Base-by-base conservation (phyloP, 2,797 vertebrate species). In the Bradypodion ventrale region DNA sequence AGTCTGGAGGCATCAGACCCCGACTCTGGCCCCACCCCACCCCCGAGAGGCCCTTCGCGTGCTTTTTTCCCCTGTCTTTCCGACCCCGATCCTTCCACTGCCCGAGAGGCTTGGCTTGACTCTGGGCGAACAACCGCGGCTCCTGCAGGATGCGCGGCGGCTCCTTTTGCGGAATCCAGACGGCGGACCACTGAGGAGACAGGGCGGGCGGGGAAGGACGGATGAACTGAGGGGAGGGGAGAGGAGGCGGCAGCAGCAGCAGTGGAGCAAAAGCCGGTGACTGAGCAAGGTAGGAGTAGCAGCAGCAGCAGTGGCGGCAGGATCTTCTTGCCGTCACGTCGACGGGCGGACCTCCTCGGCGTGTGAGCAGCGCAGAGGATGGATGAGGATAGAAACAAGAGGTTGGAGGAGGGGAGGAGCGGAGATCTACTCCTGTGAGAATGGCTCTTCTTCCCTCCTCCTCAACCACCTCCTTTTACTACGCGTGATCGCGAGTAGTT, bases 181-280 rank as follows among this genome's bases (percentile, higher is more conserved):
- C 83, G 91, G 83, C 59, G 83, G 94, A 94, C 91, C 92, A 44
- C 92, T 27, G 90, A 66, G 92, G 78, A 86, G 84, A 78, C 63
- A 52, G 32, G 0, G 49, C 25, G 75, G 32, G 52, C 80, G 70
- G 80, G 83, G 89, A 86, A 91, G 93, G 92, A 94, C 93, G 93
- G 93, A 89, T 77, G 92, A 90, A 90, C 13, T 3, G 89, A 79
- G 85, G 75, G 87, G 66, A 63, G 2, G 83, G 87, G 72, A 42
- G 63, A 72, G 49, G 73, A 74, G 85, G 83, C 13, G 86, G 13
- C 15, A 40, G 66, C 35, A 32, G 72, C 37, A 40, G 49, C 49
- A 9, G 49, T 52, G 49, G 49, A 16, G 27, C 32, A 7, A 70
- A 37, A 2, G 40, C 27, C 42, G n/a, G 35, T 44, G 42, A 13